phyloP scores from a whole-genome alignment of 2,797 vertebrate genomes.

The Rhinella marina region DNA sequence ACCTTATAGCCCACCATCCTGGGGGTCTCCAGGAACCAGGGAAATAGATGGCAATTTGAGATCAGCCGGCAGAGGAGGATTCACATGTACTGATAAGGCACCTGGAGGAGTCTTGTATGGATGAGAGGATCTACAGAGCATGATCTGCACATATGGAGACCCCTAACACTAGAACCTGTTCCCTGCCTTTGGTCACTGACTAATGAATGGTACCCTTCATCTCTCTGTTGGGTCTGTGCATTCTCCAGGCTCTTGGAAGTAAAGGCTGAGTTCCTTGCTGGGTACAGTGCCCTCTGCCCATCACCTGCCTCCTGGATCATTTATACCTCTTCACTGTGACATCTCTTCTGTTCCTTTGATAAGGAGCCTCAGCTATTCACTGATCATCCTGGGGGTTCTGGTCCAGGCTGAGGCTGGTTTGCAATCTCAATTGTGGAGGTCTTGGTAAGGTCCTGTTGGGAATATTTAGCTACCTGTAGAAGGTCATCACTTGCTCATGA shows the following conservation, averaged over 20 bases:
- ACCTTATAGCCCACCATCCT: neutral
- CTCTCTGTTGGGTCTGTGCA: neutral
- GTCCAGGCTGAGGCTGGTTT: neutral
- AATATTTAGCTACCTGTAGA: neutral
- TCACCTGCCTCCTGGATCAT: neutral
- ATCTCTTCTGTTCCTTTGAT: neutral
- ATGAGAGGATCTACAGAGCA: neutral
- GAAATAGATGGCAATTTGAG: neutral
- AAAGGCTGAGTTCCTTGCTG: neutral
- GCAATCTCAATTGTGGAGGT: neutral
- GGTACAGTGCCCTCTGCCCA: neutral
- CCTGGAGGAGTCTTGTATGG: neutral
- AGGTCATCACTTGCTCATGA: slow-evolving; percentile 64
- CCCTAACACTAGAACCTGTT: slow-evolving; percentile 6
- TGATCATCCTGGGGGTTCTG: neutral
- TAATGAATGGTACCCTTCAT: neutral
- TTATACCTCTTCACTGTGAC: neutral
- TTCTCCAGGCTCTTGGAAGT: slow-evolving; percentile 20
- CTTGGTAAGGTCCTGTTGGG: neutral
- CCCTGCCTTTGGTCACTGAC: neutral
- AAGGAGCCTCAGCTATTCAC: neutral
- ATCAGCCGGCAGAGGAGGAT: neutral
- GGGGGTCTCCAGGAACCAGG: neutral
- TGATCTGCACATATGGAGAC: slow-evolving; percentile 13
- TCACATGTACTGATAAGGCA: neutral